Base-by-base conservation (phyloP, 2,888 invertebrate genomes). In the Cryptocheilus praepositus region DNA sequence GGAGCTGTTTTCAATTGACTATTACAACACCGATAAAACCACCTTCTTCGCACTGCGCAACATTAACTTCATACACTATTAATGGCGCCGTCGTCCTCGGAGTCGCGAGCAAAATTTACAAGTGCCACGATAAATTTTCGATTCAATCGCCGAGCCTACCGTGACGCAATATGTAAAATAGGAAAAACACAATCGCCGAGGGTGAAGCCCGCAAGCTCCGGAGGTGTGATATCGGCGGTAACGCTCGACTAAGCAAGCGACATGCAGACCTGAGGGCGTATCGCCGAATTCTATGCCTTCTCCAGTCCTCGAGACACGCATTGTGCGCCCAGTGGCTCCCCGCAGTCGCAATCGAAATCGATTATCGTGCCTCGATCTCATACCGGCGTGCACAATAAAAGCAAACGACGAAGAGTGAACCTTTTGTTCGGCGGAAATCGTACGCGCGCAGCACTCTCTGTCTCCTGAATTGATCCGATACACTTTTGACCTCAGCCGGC, bases 301-400 rank as follows among this genome's bases (percentile, higher is more conserved):
- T 36, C 36, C 7, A 36, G 11, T 36, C 44, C 28, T 15, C 62
- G 36, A 46, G n/a, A 21, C 56, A 36, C 16, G 51, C 62, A 69
- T 73, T 59, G 67, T 68, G 65, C 66, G 63, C 44, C 51, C 46
- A 2, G 36, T 46, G 61, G 36, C 70, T 51, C 64, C 66, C 63
- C 54, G 36, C 57, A 49, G 54, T 43, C 58, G 57, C 49, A 36
- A 36, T 36, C 59, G 51, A 62, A 70, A 70, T 61, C 51, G 60
- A 62, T 71, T 68, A 73, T 76, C 73, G 70, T 44, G 36, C 51
- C 64, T 60, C 68, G 65, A 66, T 73, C 67, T 66, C 49, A 53
- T 51, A 16, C 45, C 52, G 13, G 21, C 44, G 36, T 54, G 56
- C 43, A 62, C 55, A 59, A 49, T 61, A 67, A 66, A 51, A 5